Conservation (phyloP, 2,113 vertebrate genomes). For the Ursus arctos region DNA sequence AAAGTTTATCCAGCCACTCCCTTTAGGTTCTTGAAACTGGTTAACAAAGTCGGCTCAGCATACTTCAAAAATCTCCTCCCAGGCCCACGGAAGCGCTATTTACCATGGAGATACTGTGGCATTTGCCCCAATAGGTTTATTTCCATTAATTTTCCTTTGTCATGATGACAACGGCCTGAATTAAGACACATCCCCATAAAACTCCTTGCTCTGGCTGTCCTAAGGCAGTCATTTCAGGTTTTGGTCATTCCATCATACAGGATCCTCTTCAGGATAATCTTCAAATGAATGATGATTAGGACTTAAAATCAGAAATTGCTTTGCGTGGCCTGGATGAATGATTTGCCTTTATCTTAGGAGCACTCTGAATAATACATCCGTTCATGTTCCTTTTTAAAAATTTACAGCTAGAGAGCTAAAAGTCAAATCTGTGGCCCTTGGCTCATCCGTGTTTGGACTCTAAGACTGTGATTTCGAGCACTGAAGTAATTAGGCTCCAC, state of each 20-base stretch:
- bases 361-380: not conserved
- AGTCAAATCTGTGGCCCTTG: not conserved
- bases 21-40: not conserved
- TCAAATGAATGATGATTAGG: not conserved
- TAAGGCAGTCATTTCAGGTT: not conserved
- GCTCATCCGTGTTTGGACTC: not conserved
- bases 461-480: not conserved
- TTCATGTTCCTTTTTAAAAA: not conserved
- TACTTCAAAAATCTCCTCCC: not conserved
- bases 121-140: not conserved
- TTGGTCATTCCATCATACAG: not conserved
- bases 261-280: not conserved
- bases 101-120: not conserved
- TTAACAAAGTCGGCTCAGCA: not conserved
- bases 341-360: not conserved
- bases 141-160: not conserved
- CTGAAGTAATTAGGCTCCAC: not conserved
- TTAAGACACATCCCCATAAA: not conserved
- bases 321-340: not conserved
- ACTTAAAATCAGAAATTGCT: not conserved
- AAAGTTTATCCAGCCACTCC: not conserved
- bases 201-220: not conserved
- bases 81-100: not conserved
- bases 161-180: not conserved
- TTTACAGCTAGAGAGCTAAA: not conserved